These are phyloP conservation scores for Sciurus carolinensis DNA, from an alignment of 2,797 vertebrate species.

Conservation along the genomic window DNA sequence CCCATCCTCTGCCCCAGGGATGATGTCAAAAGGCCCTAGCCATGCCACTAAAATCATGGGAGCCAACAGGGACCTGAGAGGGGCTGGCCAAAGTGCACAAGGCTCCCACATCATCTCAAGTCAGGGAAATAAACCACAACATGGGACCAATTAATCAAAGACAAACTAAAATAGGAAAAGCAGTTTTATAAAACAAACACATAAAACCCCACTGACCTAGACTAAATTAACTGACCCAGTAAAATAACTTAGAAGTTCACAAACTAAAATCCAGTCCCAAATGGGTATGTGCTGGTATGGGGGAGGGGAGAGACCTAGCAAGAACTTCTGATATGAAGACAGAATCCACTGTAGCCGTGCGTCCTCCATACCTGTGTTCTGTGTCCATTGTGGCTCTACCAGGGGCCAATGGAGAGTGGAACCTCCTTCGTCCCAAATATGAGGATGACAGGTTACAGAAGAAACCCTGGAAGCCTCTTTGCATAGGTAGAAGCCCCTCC, in stretches of 20 bases:
- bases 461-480: not conserved
- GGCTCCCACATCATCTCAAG: conserved; percentile 82
- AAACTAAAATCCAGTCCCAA: conserved; percentile 58
- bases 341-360: not conserved
- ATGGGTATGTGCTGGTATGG: not conserved
- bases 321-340: not conserved
- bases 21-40: not conserved
- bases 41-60: conserved; percentile 15
- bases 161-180: conserved; percentile 82
- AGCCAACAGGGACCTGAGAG: not conserved
- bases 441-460: not conserved
- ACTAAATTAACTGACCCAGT: conserved; percentile 60
- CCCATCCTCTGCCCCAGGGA: not conserved
- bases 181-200: conserved; percentile 80
- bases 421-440: not conserved
- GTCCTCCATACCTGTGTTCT: not conserved
- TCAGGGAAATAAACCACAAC: conserved; percentile 82
- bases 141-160: conserved; percentile 85
- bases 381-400: not conserved
- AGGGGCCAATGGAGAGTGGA: not conserved
- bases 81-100: conserved; percentile 76
- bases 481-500: not conserved
- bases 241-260: conserved; percentile 67
- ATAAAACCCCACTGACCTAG: conserved; percentile 73
- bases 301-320: not conserved